Percentiles rank a stretch among this genome's conserved stretches.
These are phyloP conservation scores for Coenonympha arcania DNA, from an alignment of 2,888 invertebrate species.

Conservation along the genomic window DNA sequence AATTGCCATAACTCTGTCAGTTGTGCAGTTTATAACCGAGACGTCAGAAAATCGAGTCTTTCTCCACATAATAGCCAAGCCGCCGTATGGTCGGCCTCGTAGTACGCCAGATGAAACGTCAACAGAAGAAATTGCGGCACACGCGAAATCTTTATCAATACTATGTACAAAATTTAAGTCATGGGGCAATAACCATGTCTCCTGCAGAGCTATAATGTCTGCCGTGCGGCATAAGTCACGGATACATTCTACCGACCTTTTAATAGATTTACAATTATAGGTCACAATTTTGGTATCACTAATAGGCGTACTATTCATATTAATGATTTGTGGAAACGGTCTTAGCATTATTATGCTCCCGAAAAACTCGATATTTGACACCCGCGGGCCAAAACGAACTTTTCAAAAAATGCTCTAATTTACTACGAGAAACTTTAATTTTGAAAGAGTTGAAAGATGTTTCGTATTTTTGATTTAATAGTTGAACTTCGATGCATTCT, in stretches of 20 bases:
- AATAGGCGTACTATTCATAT: no score
- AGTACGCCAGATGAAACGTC: slow-evolving; percentile 21
- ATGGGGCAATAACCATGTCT: neutral
- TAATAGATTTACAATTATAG: neutral
- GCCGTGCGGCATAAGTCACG: neutral
- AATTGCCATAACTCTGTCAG: no score
- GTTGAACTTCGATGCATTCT: no score
- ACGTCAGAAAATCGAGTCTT: slow-evolving; percentile 20
- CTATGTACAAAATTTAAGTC: neutral
- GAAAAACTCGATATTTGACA: no score
- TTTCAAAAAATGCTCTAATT: no score
- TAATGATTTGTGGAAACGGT: no score
- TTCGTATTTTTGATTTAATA: no score
- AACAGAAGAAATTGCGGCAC: slow-evolving; percentile 26
- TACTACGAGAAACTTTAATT: no score
- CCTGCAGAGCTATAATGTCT: neutral
- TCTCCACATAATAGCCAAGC: slow-evolving; percentile 27
- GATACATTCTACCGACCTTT: neutral
- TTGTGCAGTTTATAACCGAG: slow-evolving; percentile 20
- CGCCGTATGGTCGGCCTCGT: slow-evolving; percentile 25
- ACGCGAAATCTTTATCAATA: neutral
- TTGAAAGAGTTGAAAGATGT: no score
- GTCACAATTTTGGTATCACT: neutral
- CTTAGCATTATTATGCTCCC: no score
- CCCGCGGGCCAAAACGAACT: no score